Base-by-base conservation (phyloP, 2,888 invertebrate genomes). In the Pelosia muscerda region DNA sequence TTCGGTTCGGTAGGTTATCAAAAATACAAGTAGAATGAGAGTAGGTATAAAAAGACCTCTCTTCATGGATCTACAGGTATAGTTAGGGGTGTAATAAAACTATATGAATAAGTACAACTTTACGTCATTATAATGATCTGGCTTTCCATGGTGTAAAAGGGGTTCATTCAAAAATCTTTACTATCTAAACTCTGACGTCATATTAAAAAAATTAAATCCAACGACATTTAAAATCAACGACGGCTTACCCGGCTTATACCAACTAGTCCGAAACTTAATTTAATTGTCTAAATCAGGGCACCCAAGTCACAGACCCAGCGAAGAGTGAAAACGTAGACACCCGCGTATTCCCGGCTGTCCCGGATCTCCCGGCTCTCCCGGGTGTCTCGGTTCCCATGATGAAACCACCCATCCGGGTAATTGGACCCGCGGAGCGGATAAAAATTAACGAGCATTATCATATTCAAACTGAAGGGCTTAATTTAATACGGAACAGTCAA, bases 381-480 rank as follows among this genome's bases (percentile, higher is more conserved):
- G 79, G 74, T 85, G 84, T 77, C 65, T 76, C 76, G 55, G 81
- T 84, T 86, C 86, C 81, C 86, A 86, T 79, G 79, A 75, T 69
- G 68, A 71, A 79, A 74, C 73, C 81, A 81, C 77, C 83, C 84
- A 77, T 71, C 81, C 85, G 83, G 80, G 82, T 91, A 90, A 91
- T 92, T 90, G 85, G 87, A 82, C 77, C 84, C 84, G 78, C 85
- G 84, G 83, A 86, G 87, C 90, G 88, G 84, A 87, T 88, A 90
- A 90, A 90, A 88, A 85, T 87, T 85, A 84, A 83, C 82, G 84
- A 76, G 79, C 75, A 82, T 84, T 86, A 87, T 85, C 86, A 86
- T 88, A 88, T 86, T 85, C 79, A 85, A 83, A 85, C 78, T 81
- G 79, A 81, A 81, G 72, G 74, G 76, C 76, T 79, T 78, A 75